Conservation (phyloP, 2,113 vertebrate genomes). For the Dasyornis broadbenti region DNA sequence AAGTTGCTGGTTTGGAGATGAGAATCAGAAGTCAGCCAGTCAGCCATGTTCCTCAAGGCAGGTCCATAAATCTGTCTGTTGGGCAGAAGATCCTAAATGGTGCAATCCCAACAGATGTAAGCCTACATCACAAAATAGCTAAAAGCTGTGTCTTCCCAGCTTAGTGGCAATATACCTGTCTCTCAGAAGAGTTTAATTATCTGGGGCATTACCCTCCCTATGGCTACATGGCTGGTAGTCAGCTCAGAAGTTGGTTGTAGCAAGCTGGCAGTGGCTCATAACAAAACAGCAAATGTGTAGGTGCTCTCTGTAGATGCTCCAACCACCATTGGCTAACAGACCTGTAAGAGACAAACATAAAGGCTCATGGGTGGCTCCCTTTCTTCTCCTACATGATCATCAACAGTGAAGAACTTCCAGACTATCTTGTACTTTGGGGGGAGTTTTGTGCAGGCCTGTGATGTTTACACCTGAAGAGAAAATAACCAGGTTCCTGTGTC, state of each 20-base stretch:
- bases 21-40: background rate
- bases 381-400: background rate
- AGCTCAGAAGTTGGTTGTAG: background rate
- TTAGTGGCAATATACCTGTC: background rate
- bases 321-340: background rate
- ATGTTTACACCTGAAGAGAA: background rate
- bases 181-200: background rate
- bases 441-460: background rate
- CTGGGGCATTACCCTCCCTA: background rate
- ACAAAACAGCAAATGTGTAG: background rate
- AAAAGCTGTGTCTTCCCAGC: background rate
- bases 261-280: background rate
- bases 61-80: background rate
- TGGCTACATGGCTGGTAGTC: background rate
- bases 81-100: background rate
- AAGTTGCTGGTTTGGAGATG: background rate
- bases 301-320: background rate
- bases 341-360: background rate
- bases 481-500: background rate
- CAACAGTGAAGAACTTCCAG: background rate
- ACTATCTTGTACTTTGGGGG: background rate
- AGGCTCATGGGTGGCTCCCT: background rate
- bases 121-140: background rate
- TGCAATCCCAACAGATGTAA: background rate
- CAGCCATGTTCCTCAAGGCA: background rate